phyloP scores from a whole-genome alignment of 2,797 vertebrate genomes.

The Hirundo rustica region DNA sequence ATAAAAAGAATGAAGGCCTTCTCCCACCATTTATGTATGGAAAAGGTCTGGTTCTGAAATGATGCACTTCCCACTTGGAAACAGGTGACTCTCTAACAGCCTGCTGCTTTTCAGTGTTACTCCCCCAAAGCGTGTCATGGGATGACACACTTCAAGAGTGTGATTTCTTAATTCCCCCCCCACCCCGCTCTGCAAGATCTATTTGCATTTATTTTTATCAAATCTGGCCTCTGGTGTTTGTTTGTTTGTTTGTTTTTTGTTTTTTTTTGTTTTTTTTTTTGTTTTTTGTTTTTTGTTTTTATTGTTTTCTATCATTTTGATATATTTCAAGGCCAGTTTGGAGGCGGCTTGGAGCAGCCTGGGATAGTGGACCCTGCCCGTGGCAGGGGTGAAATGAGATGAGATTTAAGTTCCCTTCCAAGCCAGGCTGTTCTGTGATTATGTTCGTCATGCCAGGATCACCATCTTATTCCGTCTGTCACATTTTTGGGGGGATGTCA shows the following conservation, averaged over 20 bases:
- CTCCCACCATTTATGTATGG: not conserved
- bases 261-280: not conserved
- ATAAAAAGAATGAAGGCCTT: not conserved
- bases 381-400: not conserved
- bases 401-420: not conserved
- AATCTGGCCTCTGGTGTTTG: not conserved
- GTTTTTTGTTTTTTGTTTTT: not conserved
- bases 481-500: accelerated
- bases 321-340: not conserved
- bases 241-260: too few species aligned
- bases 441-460: not conserved
- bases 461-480: not conserved
- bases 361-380: too few species aligned
- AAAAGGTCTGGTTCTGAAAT: not conserved
- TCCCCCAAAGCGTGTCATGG: not conserved
- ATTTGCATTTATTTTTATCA: not conserved
- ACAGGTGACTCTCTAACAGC: not conserved
- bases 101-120: not conserved
- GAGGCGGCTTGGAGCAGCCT: not conserved
- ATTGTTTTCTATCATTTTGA: not conserved
- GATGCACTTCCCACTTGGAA: not conserved
- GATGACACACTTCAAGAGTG: not conserved
- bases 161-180: not conserved
- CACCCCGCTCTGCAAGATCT: too few species aligned
- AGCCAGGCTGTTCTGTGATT: not conserved